phyloP scores from a whole-genome alignment of 2,797 vertebrate genomes.

The Todus mexicanus region DNA sequence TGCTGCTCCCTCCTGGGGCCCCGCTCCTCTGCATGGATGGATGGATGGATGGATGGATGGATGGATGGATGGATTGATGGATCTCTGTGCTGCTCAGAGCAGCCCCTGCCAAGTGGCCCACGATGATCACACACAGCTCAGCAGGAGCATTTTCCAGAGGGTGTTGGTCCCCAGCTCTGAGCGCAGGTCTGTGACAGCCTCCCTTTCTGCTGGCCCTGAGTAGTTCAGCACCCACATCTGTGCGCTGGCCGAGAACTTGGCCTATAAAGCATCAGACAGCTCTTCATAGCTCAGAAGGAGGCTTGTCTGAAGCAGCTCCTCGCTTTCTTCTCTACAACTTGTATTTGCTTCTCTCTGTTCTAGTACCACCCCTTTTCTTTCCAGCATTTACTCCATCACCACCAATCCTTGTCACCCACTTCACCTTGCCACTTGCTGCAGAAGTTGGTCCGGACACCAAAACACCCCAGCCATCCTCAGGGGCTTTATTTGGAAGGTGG shows the following conservation, averaged over 20 bases:
- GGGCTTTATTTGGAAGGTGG: neutral
- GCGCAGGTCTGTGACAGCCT: neutral
- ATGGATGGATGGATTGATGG: neutral
- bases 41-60: neutral
- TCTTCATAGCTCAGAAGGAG: neutral
- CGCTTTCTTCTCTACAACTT: neutral
- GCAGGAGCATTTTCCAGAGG: neutral
- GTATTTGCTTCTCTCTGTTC: neutral
- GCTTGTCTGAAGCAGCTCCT: neutral
- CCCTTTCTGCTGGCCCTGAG: fast-evolving
- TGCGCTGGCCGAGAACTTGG: neutral
- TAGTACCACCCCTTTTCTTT: neutral
- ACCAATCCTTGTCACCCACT: neutral
- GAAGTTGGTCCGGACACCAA: neutral
- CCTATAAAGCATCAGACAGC: neutral
- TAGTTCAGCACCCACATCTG: neutral
- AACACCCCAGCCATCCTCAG: neutral
- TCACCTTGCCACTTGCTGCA: neutral
- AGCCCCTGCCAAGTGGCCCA: neutral
- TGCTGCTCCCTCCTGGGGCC: neutral
- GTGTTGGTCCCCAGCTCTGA: fast-evolving
- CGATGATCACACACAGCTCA: neutral
- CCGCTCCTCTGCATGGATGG: neutral
- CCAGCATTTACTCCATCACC: neutral
- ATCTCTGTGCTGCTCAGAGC: neutral